Evolutionary conservation across 2,797 vertebrate species (phyloP).

Genomic region (Oreochromis mossambicus): DNA sequence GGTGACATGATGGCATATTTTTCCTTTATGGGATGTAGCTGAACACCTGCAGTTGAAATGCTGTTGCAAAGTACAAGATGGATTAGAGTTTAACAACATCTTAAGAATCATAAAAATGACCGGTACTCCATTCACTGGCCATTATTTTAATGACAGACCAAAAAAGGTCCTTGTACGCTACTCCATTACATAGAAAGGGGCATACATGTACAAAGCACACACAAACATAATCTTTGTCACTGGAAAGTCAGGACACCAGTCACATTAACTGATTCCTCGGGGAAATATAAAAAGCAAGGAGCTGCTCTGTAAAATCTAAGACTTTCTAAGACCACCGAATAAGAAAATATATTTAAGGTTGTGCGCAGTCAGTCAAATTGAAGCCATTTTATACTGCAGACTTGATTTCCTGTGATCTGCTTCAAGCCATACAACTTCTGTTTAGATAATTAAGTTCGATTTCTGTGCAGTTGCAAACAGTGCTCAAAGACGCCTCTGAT

Average conservation of each 20-base stretch:
- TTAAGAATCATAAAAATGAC: not conserved
- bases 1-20: not conserved
- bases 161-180: not conserved
- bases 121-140: not conserved
- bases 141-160: not conserved
- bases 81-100: not conserved
- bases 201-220: not conserved
- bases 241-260: constrained; percentile 52
- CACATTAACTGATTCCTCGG: constrained; percentile 65
- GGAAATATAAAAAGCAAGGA: constrained; percentile 43
- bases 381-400: not conserved
- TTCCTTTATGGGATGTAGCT: not conserved
- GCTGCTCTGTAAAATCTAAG: constrained; percentile 29
- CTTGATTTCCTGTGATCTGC: not conserved
- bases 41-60: not conserved
- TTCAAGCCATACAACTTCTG: not conserved
- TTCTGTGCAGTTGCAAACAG: not conserved
- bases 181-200: not conserved
- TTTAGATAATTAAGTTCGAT: constrained; percentile 34
- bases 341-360: constrained; percentile 13
- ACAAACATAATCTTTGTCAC: not conserved
- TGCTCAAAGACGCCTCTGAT: constrained; percentile 27
- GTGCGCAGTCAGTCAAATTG: constrained; percentile 26
- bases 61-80: not conserved
- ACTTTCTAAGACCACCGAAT: constrained; percentile 22